Conservation (phyloP, 2,113 vertebrate genomes). For the Tretioscincus oriximinensis region DNA sequence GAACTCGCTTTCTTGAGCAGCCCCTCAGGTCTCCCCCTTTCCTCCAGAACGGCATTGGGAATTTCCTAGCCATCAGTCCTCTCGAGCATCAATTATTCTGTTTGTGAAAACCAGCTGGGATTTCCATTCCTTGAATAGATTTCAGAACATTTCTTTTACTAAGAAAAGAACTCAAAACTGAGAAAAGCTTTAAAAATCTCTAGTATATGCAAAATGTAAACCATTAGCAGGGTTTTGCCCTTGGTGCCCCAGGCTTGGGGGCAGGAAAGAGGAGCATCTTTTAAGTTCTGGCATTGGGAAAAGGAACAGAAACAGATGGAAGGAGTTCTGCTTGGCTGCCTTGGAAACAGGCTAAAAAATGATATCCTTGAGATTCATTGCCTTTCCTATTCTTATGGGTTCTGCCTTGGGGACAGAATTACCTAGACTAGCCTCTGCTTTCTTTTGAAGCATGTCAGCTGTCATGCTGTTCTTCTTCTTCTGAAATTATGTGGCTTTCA, state of each 20-base stretch:
- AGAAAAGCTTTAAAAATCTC: background rate
- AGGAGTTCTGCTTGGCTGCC: background rate
- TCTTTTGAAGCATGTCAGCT: background rate
- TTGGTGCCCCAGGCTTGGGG: background rate
- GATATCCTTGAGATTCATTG: background rate
- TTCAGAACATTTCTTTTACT: background rate
- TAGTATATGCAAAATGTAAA: rapidly evolving
- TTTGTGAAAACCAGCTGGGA: background rate
- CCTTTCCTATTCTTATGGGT: background rate
- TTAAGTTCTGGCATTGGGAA: background rate
- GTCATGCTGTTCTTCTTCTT: background rate
- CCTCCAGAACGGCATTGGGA: background rate
- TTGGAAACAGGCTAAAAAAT: background rate
- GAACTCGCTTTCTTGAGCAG: constrained; percentile 21
- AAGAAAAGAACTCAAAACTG: background rate
- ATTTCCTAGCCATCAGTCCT: constrained; percentile 48
- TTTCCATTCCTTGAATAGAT: background rate
- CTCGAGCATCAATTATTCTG: constrained; percentile 48
- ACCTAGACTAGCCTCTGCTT: background rate
- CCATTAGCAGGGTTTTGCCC: background rate
- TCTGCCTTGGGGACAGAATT: background rate
- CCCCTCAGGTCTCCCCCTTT: rapidly evolving
- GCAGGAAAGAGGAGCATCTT: background rate
- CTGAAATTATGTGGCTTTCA: background rate
- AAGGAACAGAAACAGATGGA: background rate